Conservation (phyloP, 35 echinoderm and acorn worm species). For the Heliocidaris tuberculata region DNA sequence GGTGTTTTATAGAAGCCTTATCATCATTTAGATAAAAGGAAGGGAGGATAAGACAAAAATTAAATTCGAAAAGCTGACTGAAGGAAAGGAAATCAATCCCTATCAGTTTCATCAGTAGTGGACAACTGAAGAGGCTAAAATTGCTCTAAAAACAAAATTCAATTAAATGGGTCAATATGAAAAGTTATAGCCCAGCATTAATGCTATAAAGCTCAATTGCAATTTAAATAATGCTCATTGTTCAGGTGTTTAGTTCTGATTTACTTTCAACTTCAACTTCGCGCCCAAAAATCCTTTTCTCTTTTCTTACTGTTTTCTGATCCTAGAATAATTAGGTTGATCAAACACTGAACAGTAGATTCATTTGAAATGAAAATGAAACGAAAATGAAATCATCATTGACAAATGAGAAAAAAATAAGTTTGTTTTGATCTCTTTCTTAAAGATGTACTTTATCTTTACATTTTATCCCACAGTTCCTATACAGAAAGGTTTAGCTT, state of each 20-base stretch:
- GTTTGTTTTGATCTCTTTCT: neutral
- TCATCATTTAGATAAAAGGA: neutral
- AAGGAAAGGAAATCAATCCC: neutral
- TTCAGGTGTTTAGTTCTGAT: neutral
- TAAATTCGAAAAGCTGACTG: neutral
- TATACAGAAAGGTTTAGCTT: neutral
- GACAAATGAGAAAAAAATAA: neutral
- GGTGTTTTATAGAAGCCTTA: neutral
- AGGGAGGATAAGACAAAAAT: neutral
- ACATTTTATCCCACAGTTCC: neutral
- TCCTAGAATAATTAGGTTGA: neutral
- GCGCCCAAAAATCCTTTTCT: neutral
- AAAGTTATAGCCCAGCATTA: neutral
- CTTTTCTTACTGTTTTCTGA: neutral
- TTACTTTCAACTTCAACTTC: neutral
- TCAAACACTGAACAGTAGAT: neutral
- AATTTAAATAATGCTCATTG: too few species aligned
- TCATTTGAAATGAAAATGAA: neutral
- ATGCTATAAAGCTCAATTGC: neutral
- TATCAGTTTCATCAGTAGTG: neutral
- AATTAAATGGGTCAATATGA: neutral
- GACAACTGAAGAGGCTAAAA: neutral
- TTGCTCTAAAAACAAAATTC: neutral
- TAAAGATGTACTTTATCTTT: neutral
- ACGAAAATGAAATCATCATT: neutral